Conservation (phyloP, 2,113 vertebrate genomes). For the Cyprinodon variegatus region DNA sequence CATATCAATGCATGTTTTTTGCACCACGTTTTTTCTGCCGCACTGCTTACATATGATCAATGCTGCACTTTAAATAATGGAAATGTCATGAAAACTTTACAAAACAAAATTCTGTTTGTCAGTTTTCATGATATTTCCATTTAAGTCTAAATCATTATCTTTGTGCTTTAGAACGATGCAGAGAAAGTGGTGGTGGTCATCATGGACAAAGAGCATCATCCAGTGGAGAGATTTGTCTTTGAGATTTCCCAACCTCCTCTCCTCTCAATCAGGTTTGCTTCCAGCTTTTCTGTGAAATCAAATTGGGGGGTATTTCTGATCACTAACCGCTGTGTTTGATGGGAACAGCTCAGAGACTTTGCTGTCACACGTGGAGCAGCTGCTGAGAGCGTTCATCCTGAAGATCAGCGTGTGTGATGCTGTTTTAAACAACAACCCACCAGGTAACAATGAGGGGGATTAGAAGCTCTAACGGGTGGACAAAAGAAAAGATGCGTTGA, state of each 20-base stretch:
- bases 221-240: slow-evolving; percentile 98
- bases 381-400: slow-evolving; percentile 94
- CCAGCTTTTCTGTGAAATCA: slow-evolving; percentile 3
- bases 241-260: slow-evolving; percentile 95
- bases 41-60: too few relatives aligned
- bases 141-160: background rate
- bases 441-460: slow-evolving; percentile 78
- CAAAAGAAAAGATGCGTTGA: background rate
- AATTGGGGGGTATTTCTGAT: background rate
- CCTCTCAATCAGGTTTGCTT: slow-evolving; percentile 89
- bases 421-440: slow-evolving; percentile 95
- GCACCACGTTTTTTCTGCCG: too few relatives aligned
- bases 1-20: too few relatives aligned
- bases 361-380: slow-evolving; percentile 92
- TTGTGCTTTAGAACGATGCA: slow-evolving; percentile 88
- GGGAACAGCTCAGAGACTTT: slow-evolving; percentile 88
- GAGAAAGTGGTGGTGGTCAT: slow-evolving; percentile 98
- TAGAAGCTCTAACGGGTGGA: background rate
- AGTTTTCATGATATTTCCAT: too few relatives aligned
- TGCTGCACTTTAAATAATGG: too few relatives aligned
- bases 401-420: slow-evolving; percentile 98
- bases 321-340: slow-evolving; percentile 11
- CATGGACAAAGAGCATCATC: slow-evolving; percentile 97
- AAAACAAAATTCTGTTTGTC: too few relatives aligned
- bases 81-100: too few relatives aligned